phyloP scores from a whole-genome alignment of 2,113 vertebrate species.

The Uropsilus gracilis region DNA sequence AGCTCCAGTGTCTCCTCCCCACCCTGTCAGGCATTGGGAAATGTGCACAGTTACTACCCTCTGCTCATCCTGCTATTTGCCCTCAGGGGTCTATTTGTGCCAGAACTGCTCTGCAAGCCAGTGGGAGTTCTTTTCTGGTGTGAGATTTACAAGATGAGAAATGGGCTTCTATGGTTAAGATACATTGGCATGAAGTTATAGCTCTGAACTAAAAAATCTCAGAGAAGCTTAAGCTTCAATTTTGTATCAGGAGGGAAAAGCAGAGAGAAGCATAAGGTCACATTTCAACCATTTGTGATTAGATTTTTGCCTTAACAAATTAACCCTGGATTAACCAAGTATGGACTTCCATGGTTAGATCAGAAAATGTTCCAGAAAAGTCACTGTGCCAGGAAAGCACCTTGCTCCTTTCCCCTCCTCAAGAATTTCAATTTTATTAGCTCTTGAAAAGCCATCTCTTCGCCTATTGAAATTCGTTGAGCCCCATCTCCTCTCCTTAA shows the following conservation, averaged over 20 bases:
- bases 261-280: background rate
- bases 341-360: constrained; percentile 4
- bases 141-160: constrained; percentile 37
- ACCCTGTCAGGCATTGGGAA: background rate
- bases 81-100: constrained; percentile 22
- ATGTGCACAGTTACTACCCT: background rate
- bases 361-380: background rate
- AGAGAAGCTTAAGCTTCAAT: background rate
- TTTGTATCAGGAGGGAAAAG: background rate
- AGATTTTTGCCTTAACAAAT: background rate
- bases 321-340: constrained; percentile 36
- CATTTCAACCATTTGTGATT: constrained; percentile 17
- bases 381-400: background rate
- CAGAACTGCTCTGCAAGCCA: constrained; percentile 24
- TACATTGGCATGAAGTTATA: background rate
- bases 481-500: background rate
- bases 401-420: background rate
- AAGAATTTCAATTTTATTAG: background rate
- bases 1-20: constrained; percentile 20
- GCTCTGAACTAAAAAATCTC: constrained; percentile 25
- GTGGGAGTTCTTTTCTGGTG: constrained; percentile 26
- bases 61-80: background rate
- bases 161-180: constrained; percentile 2
- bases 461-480: background rate
- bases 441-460: background rate